Evolutionary conservation across 2,113 vertebrate genomes (phyloP), one percentile per base, ranked within the genome.

Genomic region (Ondatra zibethicus): DNA sequence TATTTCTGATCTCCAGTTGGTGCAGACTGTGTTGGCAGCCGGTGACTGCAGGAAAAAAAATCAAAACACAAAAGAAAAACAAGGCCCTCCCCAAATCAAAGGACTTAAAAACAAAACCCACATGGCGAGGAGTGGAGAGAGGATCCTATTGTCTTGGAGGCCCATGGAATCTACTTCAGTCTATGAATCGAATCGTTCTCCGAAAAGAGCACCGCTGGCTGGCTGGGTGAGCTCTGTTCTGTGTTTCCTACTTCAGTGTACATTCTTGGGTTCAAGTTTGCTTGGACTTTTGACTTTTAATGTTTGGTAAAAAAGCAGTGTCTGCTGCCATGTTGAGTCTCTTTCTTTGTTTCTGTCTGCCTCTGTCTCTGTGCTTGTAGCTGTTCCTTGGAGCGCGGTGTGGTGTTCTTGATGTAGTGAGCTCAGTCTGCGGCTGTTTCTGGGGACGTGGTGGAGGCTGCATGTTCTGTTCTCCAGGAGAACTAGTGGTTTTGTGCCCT

Each of bases 391-490:
- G 98, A 97, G 98, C 98, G 88, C 98, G 98, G 97, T 98, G 98
- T 98, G 96, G 97, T 98, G 98, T 98, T 98, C 98, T 98, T 97
- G 98, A 98, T 98, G 98, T 98, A 98, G 93, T 98, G 98, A 98
- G 97, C 98, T 98, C 98, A 98, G 98, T 96, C 98, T 98, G 97
- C 98, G 42, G 98, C 97, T 98, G 98, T 97, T 98, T 98, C 98
- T 97, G 98, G 98, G 97, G 97, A 97, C 96, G 97, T 98, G 97
- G 96, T 97, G 96, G 50, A 98, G 97, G 98, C 96, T 98, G 98
- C 97, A 97, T 98, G 97, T 73, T 98, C 97, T 98, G 98, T 98
- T 98, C 97, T 98, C 98, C 98, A 97, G 92, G 98, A 97, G 98
- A 98, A 94, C 98, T 98, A 98, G 97, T 98, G 98, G 94, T 94